Conservation (phyloP, 2,113 vertebrate genomes). For the Miniopterus natalensis region DNA sequence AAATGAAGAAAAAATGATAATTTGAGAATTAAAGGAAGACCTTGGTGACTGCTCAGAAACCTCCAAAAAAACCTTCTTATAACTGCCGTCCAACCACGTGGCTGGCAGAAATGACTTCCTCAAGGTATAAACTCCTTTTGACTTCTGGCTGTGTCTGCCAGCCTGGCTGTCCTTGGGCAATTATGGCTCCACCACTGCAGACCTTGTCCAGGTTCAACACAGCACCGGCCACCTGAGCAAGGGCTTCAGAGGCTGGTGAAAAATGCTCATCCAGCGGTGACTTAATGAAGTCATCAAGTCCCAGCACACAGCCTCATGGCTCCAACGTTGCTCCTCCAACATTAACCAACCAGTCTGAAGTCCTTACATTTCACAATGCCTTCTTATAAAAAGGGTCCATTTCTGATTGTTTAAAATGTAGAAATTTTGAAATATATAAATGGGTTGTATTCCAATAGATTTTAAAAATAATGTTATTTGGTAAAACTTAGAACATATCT, state of each 20-base stretch:
- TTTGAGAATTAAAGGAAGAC: neutral
- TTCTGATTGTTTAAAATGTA: neutral
- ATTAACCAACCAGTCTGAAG: neutral
- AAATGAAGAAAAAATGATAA: neutral
- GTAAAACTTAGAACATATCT: neutral
- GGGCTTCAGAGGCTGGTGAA: neutral
- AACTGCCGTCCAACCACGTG: neutral
- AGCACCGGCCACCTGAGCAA: neutral
- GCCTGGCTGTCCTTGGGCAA: neutral
- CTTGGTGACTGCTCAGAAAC: neutral
- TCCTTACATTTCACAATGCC: slow-evolving; percentile 37
- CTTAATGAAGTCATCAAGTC: neutral
- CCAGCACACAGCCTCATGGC: neutral
- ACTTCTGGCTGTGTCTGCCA: neutral
- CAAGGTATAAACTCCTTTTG: neutral
- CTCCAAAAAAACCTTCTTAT: neutral
- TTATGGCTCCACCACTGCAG: neutral
- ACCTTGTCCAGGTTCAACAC: neutral
- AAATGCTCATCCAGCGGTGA: neutral
- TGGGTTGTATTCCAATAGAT: neutral
- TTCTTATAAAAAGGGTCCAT: slow-evolving; percentile 15
- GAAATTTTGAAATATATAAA: neutral
- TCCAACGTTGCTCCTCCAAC: neutral
- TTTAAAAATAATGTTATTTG: neutral
- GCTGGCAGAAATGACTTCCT: neutral